Evolutionary conservation across 2,113 vertebrate genomes (phyloP).

Genomic region (Centropristis striata): DNA sequence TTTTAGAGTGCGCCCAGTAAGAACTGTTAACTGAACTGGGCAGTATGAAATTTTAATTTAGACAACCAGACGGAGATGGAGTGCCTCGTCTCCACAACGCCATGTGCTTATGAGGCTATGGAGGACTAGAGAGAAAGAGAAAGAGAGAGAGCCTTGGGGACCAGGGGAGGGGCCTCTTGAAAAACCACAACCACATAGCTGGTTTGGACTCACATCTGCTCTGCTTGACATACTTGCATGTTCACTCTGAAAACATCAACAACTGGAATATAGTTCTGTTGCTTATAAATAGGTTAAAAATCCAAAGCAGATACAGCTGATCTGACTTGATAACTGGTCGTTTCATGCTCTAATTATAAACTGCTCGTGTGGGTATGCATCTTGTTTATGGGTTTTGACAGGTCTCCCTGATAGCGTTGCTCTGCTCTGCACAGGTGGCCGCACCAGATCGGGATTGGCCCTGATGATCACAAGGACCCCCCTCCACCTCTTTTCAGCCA

Average conservation of each 20-base stretch:
- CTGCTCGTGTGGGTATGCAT: not conserved
- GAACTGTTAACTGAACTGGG: slow-evolving; percentile 71
- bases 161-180: slow-evolving; percentile 71
- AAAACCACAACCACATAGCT: slow-evolving; percentile 77
- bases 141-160: slow-evolving; percentile 65
- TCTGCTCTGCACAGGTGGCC: slow-evolving; percentile 75
- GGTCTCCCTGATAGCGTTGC: slow-evolving; percentile 38
- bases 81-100: slow-evolving; percentile 51
- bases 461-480: slow-evolving; percentile 80
- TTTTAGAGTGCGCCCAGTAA: slow-evolving; percentile 66
- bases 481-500: slow-evolving; percentile 73
- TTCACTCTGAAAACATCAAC: slow-evolving; percentile 60
- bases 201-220: slow-evolving; percentile 77
- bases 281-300: not conserved
- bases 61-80: slow-evolving; percentile 74
- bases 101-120: slow-evolving; percentile 62
- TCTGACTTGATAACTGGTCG: not conserved
- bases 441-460: slow-evolving; percentile 70
- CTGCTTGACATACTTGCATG: slow-evolving; percentile 66
- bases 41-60: slow-evolving; percentile 81
- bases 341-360: slow-evolving; percentile 46
- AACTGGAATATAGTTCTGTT: slow-evolving; percentile 25
- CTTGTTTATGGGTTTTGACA: slow-evolving; percentile 54
- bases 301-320: slow-evolving; percentile 10
- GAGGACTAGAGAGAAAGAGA: slow-evolving; percentile 33